phyloP scores from a whole-genome alignment of 2,888 invertebrate genomes.

The Endotricha flammealis region DNA sequence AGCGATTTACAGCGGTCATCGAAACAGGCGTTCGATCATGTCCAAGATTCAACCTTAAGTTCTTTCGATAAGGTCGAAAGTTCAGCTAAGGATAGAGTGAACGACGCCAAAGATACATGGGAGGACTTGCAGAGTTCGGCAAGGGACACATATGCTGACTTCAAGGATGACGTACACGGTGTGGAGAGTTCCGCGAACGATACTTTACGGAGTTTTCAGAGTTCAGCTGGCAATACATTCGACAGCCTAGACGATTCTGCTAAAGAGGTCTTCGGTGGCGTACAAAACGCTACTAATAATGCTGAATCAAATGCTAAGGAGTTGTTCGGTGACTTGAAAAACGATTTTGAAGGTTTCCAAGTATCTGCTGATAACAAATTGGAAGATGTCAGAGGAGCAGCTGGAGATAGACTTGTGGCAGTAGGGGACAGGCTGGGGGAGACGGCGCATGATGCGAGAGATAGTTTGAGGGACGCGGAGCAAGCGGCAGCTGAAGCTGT shows the following conservation, averaged over 20 bases:
- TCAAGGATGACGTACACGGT: conserved; percentile 59
- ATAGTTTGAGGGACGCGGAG: conserved; percentile 35
- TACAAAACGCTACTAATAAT: conserved; percentile 35
- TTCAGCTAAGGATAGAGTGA: conserved; percentile 64
- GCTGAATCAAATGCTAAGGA: conserved; percentile 48
- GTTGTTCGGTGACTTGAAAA: conserved; percentile 53
- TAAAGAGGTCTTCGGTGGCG: conserved; percentile 46
- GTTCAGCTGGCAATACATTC: conserved; percentile 69
- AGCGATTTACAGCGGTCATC: conserved; percentile 49
- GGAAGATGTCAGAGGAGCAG: conserved; percentile 53
- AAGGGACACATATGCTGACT: conserved; percentile 62
- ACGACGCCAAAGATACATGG: conserved; percentile 56
- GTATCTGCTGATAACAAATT: conserved; percentile 65
- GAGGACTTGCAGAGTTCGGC: conserved; percentile 66
- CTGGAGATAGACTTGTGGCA: conserved; percentile 42
- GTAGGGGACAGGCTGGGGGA: conserved; percentile 46
- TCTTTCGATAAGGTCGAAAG: conserved; percentile 70
- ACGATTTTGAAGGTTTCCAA: conserved; percentile 67
- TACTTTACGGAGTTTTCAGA: conserved; percentile 68
- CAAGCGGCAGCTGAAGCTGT: conserved; percentile 39
- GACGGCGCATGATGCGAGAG: conserved; percentile 32
- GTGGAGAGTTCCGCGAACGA: conserved; percentile 64
- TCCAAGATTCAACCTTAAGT: conserved; percentile 65
- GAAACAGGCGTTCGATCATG: conserved; percentile 54
- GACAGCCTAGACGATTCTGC: conserved; percentile 68